Base-by-base conservation (phyloP, 2,888 invertebrate genomes). In the Cetonia aurata region DNA sequence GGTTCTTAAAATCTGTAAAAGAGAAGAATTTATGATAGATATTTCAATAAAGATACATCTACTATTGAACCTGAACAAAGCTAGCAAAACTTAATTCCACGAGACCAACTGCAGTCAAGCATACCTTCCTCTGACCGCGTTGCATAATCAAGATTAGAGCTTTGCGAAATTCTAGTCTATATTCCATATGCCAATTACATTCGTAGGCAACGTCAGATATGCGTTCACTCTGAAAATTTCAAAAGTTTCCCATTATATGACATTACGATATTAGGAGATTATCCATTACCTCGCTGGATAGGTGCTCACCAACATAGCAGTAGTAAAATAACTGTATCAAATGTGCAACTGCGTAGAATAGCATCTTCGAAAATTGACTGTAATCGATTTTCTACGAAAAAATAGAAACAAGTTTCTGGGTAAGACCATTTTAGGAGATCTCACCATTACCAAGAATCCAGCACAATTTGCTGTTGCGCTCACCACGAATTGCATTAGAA, bases 401-500 rank as follows among this genome's bases (percentile, higher is more conserved):
- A 41, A 25, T 9, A 15, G 41, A 10, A 41, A 37, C n/a, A 10
- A 25, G 1, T 3, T 4, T 1, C 25, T 37, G 3, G 10, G 37
- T 37, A 37, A 10, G 6, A 37, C 4, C 37, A 37, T 37, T 37
- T 25, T 6, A 1, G 8, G 8, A 10, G 6, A 37, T 37, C 37
- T 37, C 6, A 69, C 69, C 62, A 69, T 17, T 62, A 62, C 31
- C 31, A 76, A 71, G 13, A 69, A 70, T 4, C 74, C 72, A 1
- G 74, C 72, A 48, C 76, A 76, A 44, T 72, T 75, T 1, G 74
- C 74, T 4, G 19, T 46, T 8, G 70, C 55, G 42, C 74, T 74
- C 9, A 70, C 69, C 1, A 70, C 52, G 31, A 76, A 73, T 55
- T 75, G 76, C 9, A 75, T 42, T 52, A 72, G 72, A 17, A 73